Evolutionary conservation across 2,113 vertebrate species (phyloP).

Genomic region (Malurus cyaneus): DNA sequence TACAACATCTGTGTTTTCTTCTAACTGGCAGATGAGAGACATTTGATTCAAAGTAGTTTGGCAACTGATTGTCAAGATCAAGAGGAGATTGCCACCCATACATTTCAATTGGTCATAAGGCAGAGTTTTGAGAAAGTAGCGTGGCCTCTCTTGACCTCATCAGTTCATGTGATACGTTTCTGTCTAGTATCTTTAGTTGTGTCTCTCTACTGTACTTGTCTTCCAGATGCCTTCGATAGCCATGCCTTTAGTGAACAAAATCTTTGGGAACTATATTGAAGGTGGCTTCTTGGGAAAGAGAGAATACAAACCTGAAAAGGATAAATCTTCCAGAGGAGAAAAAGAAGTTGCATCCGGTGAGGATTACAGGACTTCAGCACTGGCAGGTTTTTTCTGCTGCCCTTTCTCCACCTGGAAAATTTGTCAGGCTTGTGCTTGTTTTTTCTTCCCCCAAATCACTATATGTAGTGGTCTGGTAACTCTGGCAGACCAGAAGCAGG

Average conservation of each 20-base stretch:
- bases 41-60: not conserved
- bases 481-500: not conserved
- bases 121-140: not conserved
- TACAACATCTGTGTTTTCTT: not conserved
- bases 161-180: not conserved
- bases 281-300: not conserved
- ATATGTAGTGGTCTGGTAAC: not conserved
- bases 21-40: not conserved
- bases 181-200: not conserved
- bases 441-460: not conserved
- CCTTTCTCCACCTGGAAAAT: not conserved
- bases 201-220: not conserved
- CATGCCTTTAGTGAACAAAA: not conserved
- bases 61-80: not conserved
- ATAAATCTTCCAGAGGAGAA: not conserved
- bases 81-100: not conserved
- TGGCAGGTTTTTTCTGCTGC: not conserved
- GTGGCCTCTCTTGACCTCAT: not conserved
- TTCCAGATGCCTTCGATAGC: not conserved
- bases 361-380: not conserved
- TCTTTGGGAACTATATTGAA: not conserved
- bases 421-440: not conserved
- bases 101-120: accelerated
- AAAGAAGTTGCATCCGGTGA: not conserved
- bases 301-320: not conserved